Evolutionary conservation across 2,888 invertebrate genomes (phyloP).

Genomic region (Pachycephus smyrnensis): DNA sequence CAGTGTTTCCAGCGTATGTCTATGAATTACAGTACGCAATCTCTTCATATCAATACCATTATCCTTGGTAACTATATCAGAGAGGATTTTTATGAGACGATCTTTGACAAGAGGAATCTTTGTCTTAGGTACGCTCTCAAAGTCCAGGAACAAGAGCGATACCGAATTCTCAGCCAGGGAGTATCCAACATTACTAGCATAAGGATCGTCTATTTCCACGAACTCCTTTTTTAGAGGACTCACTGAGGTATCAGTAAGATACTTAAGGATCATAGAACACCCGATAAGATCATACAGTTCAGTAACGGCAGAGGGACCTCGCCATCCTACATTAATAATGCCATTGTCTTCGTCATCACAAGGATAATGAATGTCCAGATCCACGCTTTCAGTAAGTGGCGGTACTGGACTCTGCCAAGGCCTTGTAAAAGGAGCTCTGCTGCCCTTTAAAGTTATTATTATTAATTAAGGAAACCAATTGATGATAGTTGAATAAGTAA

Average conservation of each 20-base stretch:
- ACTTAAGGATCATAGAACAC: slow-evolving; percentile 79
- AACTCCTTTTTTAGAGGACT: slow-evolving; percentile 87
- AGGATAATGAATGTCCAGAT: slow-evolving; percentile 76
- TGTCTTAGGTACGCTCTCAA: slow-evolving; percentile 80
- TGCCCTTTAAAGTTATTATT: slow-evolving; percentile 62
- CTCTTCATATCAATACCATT: slow-evolving; percentile 80
- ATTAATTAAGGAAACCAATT: slow-evolving; percentile 7
- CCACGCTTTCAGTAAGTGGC: slow-evolving; percentile 71
- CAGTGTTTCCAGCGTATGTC: slow-evolving; percentile 77
- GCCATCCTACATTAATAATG: slow-evolving; percentile 81
- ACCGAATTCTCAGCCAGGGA: slow-evolving; percentile 80
- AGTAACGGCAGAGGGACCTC: slow-evolving; percentile 77
- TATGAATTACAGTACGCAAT: slow-evolving; percentile 78
- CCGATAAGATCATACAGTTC: slow-evolving; percentile 74
- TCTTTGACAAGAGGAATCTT: slow-evolving; percentile 75
- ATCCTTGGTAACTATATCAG: slow-evolving; percentile 65
- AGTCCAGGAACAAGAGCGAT: slow-evolving; percentile 76
- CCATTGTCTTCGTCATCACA: slow-evolving; percentile 89
- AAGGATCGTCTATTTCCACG: slow-evolving; percentile 85
- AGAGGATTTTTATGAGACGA: slow-evolving; percentile 69
- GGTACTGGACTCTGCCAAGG: slow-evolving; percentile 85
- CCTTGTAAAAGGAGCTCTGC: slow-evolving; percentile 72
- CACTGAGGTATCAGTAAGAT: slow-evolving; percentile 88
- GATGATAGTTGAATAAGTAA: neutral
- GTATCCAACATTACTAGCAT: slow-evolving; percentile 80